phyloP scores from a whole-genome alignment of 2,888 invertebrate genomes.

The Polyommatus iphigenia region DNA sequence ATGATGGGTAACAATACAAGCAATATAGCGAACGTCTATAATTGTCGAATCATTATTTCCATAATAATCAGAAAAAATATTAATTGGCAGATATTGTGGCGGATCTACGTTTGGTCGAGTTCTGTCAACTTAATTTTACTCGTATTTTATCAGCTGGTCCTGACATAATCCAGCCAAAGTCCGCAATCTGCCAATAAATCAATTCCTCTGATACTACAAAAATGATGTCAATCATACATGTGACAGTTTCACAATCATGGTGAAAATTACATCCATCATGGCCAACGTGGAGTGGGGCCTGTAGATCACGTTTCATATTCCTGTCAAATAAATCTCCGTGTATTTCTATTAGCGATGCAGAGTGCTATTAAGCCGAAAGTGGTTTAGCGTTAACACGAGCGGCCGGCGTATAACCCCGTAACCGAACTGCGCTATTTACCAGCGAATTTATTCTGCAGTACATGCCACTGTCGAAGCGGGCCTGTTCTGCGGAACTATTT shows the following conservation, averaged over 20 bases:
- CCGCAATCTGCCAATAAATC: not conserved
- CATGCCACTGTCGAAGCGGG: conserved; percentile 8
- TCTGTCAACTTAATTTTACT: too few species aligned
- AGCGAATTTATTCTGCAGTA: conserved; percentile 54
- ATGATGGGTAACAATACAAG: too few species aligned
- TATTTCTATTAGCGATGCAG: conserved; percentile 45
- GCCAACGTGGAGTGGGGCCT: not conserved
- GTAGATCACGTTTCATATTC: conserved; percentile 33
- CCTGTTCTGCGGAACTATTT: conserved; percentile 8
- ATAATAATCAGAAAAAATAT: too few species aligned
- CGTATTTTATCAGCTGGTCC: too few species aligned
- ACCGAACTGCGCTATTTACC: conserved; percentile 66
- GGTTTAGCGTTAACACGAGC: conserved; percentile 61
- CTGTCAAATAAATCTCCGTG: conserved; percentile 41
- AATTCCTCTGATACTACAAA: not conserved
- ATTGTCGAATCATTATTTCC: too few species aligned
- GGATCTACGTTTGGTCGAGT: too few species aligned
- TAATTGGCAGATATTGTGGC: too few species aligned
- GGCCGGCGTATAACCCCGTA: conserved; percentile 52
- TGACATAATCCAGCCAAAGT: too few species aligned
- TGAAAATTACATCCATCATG: not conserved
- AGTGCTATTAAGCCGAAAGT: conserved; percentile 47
- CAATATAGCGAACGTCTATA: too few species aligned
- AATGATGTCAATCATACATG: not conserved
- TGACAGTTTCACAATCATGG: not conserved